Evolutionary conservation across 2,888 invertebrate species (phyloP).

Genomic region (Trisateles emortualis): DNA sequence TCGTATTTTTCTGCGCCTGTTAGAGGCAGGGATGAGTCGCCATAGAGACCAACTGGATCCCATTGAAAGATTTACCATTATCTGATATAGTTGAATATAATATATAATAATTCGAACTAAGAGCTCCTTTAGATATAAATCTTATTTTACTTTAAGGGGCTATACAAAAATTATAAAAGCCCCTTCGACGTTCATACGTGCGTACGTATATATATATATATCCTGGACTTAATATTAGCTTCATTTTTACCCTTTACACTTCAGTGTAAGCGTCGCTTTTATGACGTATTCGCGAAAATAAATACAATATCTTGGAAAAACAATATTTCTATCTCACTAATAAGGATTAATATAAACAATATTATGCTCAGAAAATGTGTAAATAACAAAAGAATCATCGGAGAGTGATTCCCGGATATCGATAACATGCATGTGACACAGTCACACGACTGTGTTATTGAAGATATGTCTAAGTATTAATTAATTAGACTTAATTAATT

Average conservation of each 20-base stretch:
- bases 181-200: conserved; percentile 19
- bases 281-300: background rate
- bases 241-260: background rate
- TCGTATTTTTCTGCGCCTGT: conserved; percentile 16
- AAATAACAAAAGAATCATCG: conserved; percentile 35
- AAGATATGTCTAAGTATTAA: no score
- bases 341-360: background rate
- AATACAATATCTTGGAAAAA: no score
- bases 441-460: no score
- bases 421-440: conserved; percentile 41
- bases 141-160: conserved; percentile 57
- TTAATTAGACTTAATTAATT: conserved; percentile 47
- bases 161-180: conserved; percentile 47
- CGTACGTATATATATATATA: conserved; percentile 6
- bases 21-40: conserved; percentile 65
- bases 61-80: conserved; percentile 77
- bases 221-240: conserved; percentile 7
- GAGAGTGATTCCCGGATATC: conserved; percentile 54
- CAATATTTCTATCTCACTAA: no score
- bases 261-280: background rate
- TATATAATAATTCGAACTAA: conserved; percentile 62
- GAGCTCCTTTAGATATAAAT: conserved; percentile 70
- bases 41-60: conserved; percentile 75
- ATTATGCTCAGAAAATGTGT: conserved; percentile 6
- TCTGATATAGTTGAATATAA: conserved; percentile 81